Evolutionary conservation across 2,113 vertebrate genomes (phyloP).

Genomic region (Labeo rohita): DNA sequence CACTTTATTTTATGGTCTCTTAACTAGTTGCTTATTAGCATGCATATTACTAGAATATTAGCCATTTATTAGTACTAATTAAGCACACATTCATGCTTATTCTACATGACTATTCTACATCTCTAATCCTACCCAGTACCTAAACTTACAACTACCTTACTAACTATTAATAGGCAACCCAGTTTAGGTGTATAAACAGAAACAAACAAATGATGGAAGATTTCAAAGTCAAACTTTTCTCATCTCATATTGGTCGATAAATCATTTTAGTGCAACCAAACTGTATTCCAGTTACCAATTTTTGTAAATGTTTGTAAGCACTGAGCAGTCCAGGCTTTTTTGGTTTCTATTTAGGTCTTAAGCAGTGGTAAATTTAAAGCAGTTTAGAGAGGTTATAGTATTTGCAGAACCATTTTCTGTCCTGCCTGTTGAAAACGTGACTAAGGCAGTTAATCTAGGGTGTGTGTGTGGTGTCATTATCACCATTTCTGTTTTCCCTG

Average conservation of each 20-base stretch:
- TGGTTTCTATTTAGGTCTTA: neutral
- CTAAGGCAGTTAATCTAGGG: slow-evolving; percentile 25
- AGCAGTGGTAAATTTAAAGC: slow-evolving; percentile 24
- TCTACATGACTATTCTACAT: too few species aligned
- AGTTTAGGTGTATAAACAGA: neutral
- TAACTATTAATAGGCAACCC: too few species aligned
- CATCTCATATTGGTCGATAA: neutral
- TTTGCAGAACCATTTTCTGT: slow-evolving; percentile 29
- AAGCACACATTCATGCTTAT: too few species aligned
- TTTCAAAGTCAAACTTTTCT: neutral
- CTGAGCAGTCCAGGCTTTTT: neutral
- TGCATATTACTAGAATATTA: too few species aligned
- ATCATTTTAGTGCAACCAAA: neutral
- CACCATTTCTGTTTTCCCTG: neutral
- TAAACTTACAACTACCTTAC: too few species aligned
- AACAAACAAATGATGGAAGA: neutral
- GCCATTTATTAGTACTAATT: too few species aligned
- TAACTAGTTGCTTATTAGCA: too few species aligned
- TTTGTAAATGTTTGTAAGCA: neutral
- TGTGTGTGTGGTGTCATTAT: slow-evolving; percentile 7
- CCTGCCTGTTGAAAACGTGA: slow-evolving; percentile 37
- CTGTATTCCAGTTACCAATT: neutral
- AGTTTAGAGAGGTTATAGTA: slow-evolving; percentile 41
- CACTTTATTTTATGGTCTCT: too few species aligned
- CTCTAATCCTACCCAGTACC: too few species aligned